Evolutionary conservation across 2,888 invertebrate species (phyloP).

Genomic region (Argynnis bischoffii): DNA sequence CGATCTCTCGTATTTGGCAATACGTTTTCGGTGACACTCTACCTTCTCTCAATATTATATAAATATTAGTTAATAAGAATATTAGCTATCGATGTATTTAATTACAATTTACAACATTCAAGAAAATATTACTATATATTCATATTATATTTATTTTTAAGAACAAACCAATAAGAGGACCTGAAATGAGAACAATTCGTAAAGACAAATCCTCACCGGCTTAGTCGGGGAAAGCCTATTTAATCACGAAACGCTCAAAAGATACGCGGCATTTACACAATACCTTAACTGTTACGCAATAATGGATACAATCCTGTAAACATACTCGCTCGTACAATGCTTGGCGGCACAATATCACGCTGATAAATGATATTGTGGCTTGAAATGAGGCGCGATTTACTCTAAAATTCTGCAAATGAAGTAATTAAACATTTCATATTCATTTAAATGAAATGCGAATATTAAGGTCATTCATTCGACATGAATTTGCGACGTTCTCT

Average conservation of each 20-base stretch:
- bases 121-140: neutral
- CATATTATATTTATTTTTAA: neutral
- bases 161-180: conserved; percentile 1
- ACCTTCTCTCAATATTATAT: no score
- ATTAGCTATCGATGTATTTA: neutral
- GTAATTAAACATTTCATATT: conserved; percentile 24
- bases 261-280: neutral
- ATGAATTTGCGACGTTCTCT: conserved; percentile 1
- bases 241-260: conserved; percentile 23
- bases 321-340: conserved; percentile 1
- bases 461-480: conserved; percentile 2
- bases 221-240: conserved; percentile 31
- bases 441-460: conserved; percentile 9
- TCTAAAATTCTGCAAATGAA: conserved; percentile 27
- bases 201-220: conserved; percentile 24
- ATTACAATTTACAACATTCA: neutral
- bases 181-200: conserved; percentile 11
- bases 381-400: conserved; percentile 27
- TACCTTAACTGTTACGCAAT: conserved; percentile 9
- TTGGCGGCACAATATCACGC: conserved; percentile 24
- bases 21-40: neutral
- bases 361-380: conserved; percentile 30
- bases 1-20: neutral
- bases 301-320: conserved; percentile 18
- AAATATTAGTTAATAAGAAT: neutral